Evolutionary conservation across 2,888 invertebrate species (phyloP), one percentile per base, ranked within the genome.

Genomic region (Minunthozetes semirufus): DNA sequence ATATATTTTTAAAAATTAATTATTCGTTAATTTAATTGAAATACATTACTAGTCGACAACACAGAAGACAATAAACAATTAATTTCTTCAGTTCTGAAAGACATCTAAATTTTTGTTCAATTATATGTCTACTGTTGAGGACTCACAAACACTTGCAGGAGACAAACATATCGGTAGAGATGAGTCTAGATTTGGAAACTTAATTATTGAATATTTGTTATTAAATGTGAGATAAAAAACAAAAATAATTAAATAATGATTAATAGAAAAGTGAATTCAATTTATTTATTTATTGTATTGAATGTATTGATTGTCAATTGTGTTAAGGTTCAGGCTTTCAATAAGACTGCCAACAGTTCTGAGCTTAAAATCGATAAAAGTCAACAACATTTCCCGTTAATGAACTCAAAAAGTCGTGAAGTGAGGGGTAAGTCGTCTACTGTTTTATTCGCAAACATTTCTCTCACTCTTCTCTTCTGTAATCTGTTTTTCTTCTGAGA

Each of bases 321-420:
- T 22, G 56, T 56, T 11, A 22, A 19, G 25, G 56, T 56, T 56
- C 3, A 25, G 13, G 56, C 56, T 56, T 22, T 22, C 19, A 56
- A 56, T 56, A 22, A 25, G 17, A 61, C 29, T 3, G 56, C 25
- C 22, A 56, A 56, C 22, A 22, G 22, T 56, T 56, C 22, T 13
- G 56, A 56, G 19, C 19, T 22, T 19, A 25, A 25, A 25, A 25
- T 56, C 22, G 22, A 61, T 61, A 61, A 61, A 27, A 27, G 29
- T 17, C 19, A 29, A 15, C 29, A 61, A 9, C 61, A 19, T 15
- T 22, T 29, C 33, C 17, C 22, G 15, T 42, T 19, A 33, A 33
- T 63, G 33, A 38, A n/a, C 33, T 15, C 63, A 42, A n/a, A 42
- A 42, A 68, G 22, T 68, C 68, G 68, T 68, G 68, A 38, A 38